Evolutionary conservation across 2,113 vertebrate species (phyloP), one percentile per base, ranked within the genome.

Genomic region (Hipposideros armiger): DNA sequence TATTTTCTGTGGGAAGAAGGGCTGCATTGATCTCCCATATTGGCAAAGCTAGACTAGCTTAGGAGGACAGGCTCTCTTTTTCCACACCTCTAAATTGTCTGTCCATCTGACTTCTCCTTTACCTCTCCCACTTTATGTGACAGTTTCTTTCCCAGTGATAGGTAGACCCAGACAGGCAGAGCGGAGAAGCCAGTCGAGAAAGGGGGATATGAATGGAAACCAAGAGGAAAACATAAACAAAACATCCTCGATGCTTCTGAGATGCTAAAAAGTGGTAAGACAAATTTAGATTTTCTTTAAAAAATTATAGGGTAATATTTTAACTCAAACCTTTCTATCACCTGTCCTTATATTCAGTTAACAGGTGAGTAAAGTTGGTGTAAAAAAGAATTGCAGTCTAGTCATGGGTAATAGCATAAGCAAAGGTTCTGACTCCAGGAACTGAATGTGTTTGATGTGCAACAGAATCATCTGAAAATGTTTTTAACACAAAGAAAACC

Each of bases 181-280:
- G 50, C 10, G 26, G 47, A 94, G 42, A 91, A 92, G 10, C 20
- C 16, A 52, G 24, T 20, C 58, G 66, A 90, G 24, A 91, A 87
- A 80, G 11, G 22, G 17, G 36, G 24, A 81, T 87, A n/a, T 56
- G 4, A 87, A 47, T 76, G 52, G 58, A 87, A 95, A 66, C 26
- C 20, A 70, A 74, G 32, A 93, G 19, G 42, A 64, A 96, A 87
- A 62, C 56, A n/a, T 14, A 90, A 87, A 70, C 40, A 90, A 84
- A 67, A 69, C 9, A 56, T 17, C 30, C 70, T 80, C 54, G 32
- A 76, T 72, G 70, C 13, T 86, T 95, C 52, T 60, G 11, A 94
- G 70, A 66, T 47, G 45, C 36, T 81, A 32, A 90, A 78, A 87
- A 69, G 40, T 64, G 36, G 45, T 76, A 47, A 30, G 20, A 45